These are phyloP conservation scores for Chouioia cunea DNA, from an alignment of 2,888 invertebrate species.

Conservation along the genomic window DNA sequence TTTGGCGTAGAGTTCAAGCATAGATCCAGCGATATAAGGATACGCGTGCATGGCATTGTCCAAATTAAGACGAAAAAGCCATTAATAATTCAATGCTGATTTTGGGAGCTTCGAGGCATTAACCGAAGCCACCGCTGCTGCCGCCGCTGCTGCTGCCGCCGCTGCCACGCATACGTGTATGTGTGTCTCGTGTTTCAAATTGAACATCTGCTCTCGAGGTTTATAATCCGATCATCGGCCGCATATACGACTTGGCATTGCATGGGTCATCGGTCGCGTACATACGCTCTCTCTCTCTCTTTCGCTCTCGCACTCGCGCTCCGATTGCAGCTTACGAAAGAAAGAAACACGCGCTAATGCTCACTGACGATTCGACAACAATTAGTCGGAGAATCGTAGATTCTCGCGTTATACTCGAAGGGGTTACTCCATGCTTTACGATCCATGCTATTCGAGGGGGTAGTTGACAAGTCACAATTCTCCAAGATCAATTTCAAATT, in stretches of 20 bases:
- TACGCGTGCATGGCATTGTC: too few relatives aligned
- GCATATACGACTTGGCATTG: not conserved
- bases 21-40: too few relatives aligned
- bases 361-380: slow-evolving; percentile 54
- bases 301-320: slow-evolving; percentile 25
- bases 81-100: slow-evolving; percentile 41
- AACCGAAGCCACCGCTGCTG: slow-evolving; percentile 1
- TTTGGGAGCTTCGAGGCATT: slow-evolving; percentile 31
- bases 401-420: not conserved
- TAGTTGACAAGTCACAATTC: slow-evolving; percentile 64
- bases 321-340: not conserved
- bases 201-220: slow-evolving; percentile 49
- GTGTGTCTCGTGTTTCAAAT: slow-evolving; percentile 47
- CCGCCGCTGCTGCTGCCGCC: not conserved
- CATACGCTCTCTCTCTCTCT: slow-evolving; percentile 35
- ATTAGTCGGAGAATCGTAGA: slow-evolving; percentile 53
- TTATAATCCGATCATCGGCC: slow-evolving; percentile 47
- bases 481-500: slow-evolving; percentile 70
- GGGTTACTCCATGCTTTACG: not conserved
- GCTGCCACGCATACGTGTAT: not conserved
- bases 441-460: not conserved
- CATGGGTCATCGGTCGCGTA: slow-evolving; percentile 32
- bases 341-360: slow-evolving; percentile 29
- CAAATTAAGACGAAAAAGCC: slow-evolving; percentile 33
- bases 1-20: too few relatives aligned